These are phyloP conservation scores for Protonibea diacanthus DNA, from an alignment of 2,797 vertebrate species.

Conservation along the genomic window DNA sequence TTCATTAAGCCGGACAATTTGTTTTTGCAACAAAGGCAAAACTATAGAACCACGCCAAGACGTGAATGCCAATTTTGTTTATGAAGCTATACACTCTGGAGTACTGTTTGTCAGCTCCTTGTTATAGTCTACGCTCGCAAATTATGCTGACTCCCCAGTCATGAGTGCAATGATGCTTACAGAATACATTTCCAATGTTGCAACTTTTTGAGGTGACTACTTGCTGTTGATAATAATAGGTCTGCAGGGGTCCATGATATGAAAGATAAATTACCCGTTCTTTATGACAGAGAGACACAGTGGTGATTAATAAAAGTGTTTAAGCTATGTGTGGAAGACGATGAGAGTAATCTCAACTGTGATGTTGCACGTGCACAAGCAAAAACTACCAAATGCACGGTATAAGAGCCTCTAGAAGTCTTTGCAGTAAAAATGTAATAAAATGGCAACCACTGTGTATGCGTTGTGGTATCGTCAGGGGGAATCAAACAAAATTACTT, in stretches of 20 bases:
- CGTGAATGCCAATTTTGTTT: slow-evolving; percentile 65
- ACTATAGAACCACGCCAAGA: slow-evolving; percentile 38
- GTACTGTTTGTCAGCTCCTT: slow-evolving; percentile 43
- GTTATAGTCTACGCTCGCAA: slow-evolving; percentile 27
- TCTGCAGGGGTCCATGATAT: slow-evolving; percentile 13
- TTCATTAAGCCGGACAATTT: slow-evolving; percentile 44
- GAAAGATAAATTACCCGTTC: slow-evolving; percentile 32
- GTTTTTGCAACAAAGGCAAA: slow-evolving; percentile 53
- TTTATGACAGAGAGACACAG: slow-evolving; percentile 26
- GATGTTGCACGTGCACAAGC: neutral
- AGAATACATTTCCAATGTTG: slow-evolving; percentile 66
- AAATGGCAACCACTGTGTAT: neutral
- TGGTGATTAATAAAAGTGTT: slow-evolving; percentile 17
- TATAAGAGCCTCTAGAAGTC: neutral
- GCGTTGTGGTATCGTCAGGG: neutral
- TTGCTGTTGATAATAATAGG: slow-evolving; percentile 40
- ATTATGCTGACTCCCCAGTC: slow-evolving; percentile 64
- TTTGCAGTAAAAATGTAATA: slow-evolving; percentile 1
- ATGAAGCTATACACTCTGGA: slow-evolving; percentile 37
- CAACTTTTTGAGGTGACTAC: slow-evolving; percentile 42
- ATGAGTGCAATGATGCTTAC: slow-evolving; percentile 57
- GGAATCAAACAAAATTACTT: slow-evolving; percentile 17
- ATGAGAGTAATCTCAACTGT: slow-evolving; percentile 5
- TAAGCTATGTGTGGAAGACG: neutral
- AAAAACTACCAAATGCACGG: neutral